phyloP scores from a whole-genome alignment of 2,113 vertebrate species.

The Tiliqua scincoides region DNA sequence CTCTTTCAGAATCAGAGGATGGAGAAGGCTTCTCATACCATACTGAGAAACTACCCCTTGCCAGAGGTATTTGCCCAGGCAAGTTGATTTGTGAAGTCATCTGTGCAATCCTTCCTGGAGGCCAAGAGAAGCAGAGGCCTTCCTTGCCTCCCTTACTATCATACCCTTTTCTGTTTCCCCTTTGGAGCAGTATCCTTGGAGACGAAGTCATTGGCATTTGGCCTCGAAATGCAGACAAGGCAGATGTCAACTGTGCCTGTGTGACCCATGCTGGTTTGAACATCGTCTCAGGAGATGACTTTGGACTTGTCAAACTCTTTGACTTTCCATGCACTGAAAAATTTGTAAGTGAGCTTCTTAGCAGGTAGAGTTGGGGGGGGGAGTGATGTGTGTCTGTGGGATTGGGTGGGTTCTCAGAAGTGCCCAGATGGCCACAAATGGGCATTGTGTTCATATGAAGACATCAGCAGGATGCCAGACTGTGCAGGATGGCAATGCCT shows the following conservation, averaged over 20 bases:
- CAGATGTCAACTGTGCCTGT: slow-evolving; percentile 92
- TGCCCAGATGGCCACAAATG: background rate
- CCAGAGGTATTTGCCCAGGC: background rate
- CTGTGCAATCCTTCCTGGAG: background rate
- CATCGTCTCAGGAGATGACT: slow-evolving; percentile 93
- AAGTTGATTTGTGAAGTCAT: background rate
- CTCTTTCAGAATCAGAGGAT: background rate
- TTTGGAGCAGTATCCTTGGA: slow-evolving; percentile 85
- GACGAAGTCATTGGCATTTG: slow-evolving; percentile 95
- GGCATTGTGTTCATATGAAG: no score
- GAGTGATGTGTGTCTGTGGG: background rate
- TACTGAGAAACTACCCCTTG: background rate
- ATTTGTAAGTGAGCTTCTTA: slow-evolving; percentile 85
- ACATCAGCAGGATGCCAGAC: no score
- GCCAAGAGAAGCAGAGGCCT: background rate
- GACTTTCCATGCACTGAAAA: slow-evolving; percentile 95
- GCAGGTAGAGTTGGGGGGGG: background rate
- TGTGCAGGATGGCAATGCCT: no score
- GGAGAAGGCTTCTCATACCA: background rate
- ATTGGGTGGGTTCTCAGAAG: background rate
- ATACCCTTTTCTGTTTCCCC: background rate
- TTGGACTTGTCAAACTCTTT: slow-evolving; percentile 95
- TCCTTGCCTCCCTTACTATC: background rate
- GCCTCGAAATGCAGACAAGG: slow-evolving; percentile 93
- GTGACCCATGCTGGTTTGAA: slow-evolving; percentile 92